A percentile compares a stretch with the other conserved stretches of the same genome.
Conservation (phyloP, 64 coral and sea anemone species). For the Montipora capricornis region DNA sequence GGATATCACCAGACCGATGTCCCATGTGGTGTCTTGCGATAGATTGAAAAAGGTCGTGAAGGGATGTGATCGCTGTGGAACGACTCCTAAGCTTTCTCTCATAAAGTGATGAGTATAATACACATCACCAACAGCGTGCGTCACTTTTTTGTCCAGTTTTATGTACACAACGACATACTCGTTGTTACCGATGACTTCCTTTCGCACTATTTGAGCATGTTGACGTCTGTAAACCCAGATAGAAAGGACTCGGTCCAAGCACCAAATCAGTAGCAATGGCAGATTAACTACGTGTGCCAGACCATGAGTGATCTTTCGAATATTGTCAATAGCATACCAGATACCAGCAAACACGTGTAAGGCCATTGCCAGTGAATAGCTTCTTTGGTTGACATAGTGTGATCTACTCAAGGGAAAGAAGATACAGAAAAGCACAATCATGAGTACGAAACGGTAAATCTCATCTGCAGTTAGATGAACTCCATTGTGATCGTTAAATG, state of each 20-base stretch:
- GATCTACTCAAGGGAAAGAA: constrained; percentile 74
- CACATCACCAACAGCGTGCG: constrained; percentile 56
- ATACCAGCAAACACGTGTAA: constrained; percentile 60
- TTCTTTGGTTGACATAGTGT: constrained; percentile 64
- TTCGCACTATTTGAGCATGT: constrained; percentile 20
- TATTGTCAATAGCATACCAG: constrained; percentile 75
- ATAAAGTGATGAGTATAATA: constrained; percentile 57
- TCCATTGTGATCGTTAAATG: constrained; percentile 68
- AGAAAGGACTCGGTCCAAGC: constrained; percentile 58
- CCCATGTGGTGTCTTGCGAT: constrained; percentile 49
- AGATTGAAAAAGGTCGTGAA: constrained; percentile 74
- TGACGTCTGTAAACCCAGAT: constrained; percentile 56
- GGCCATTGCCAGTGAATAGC: constrained; percentile 71
- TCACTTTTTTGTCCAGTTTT: constrained; percentile 12
- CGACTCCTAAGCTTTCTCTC: constrained; percentile 1
- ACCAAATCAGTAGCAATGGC: constrained; percentile 69
- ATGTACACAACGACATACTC: constrained; percentile 52
- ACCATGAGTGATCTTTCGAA: constrained; percentile 75
- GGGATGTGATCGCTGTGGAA: constrained; percentile 70
- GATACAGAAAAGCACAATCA: constrained; percentile 69
- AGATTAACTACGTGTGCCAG: constrained; percentile 65
- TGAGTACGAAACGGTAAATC: constrained; percentile 69
- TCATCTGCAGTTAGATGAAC: constrained; percentile 78
- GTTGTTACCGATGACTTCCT: constrained; percentile 69
- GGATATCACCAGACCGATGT: constrained; percentile 68